Evolutionary conservation across 2,888 invertebrate genomes (phyloP).

Genomic region (Drosophila antonietae): DNA sequence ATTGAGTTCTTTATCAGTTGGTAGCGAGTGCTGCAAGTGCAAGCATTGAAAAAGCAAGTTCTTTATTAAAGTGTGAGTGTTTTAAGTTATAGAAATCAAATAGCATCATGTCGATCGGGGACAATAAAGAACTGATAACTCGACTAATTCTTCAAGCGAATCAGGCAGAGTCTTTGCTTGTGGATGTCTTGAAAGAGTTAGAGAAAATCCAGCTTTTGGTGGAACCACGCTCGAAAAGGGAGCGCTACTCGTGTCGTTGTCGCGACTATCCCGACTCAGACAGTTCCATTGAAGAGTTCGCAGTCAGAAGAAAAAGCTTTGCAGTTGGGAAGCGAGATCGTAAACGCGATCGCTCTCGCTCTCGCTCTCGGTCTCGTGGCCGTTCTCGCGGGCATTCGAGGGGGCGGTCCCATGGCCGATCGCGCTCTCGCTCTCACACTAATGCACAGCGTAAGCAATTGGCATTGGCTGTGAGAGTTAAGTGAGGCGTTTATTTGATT

Average conservation of each 20-base stretch:
- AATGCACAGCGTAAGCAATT: conserved; percentile 21
- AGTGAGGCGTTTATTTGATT: neutral
- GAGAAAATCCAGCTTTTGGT: neutral
- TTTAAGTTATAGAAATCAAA: neutral
- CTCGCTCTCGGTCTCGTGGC: conserved; percentile 56
- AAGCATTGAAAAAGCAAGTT: conserved; percentile 16
- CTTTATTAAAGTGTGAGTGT: neutral
- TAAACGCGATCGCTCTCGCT: conserved; percentile 39
- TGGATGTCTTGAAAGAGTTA: conserved; percentile 19
- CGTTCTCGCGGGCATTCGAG: conserved; percentile 63
- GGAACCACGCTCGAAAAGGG: neutral
- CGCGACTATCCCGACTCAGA: conserved; percentile 9
- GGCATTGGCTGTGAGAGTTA: conserved; percentile 31
- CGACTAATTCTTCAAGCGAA: conserved; percentile 25
- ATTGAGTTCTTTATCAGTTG: conserved; percentile 33
- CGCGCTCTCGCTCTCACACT: conserved; percentile 66
- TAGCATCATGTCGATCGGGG: conserved; percentile 18
- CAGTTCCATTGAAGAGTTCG: conserved; percentile 16
- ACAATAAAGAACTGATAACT: conserved; percentile 8
- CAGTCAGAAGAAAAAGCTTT: conserved; percentile 1
- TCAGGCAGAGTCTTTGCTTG: conserved; percentile 24
- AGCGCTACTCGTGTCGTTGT: neutral
- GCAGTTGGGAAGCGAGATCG: conserved; percentile 20
- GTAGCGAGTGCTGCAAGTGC: conserved; percentile 8
- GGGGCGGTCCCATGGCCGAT: conserved; percentile 59